A percentile compares a stretch with the other conserved stretches of the same genome.
Evolutionary conservation across 1,140 invertebrate species (phyloP).

Genomic region (Agrilus planipennis): DNA sequence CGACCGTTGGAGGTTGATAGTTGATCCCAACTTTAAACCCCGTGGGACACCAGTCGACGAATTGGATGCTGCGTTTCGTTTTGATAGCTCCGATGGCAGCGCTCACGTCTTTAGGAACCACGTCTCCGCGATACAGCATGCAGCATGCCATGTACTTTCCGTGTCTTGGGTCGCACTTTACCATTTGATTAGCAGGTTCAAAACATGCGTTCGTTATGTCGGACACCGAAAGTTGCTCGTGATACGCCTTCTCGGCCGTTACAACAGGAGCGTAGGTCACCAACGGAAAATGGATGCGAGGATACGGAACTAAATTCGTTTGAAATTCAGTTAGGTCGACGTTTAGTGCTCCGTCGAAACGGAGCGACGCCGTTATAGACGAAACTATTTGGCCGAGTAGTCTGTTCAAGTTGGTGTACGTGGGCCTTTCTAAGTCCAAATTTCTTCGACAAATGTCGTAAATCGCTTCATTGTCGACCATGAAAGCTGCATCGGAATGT

Average conservation of each 20-base stretch:
- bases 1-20: conserved; percentile 54
- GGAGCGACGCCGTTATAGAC: conserved; percentile 48
- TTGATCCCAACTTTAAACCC: conserved; percentile 57
- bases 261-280: conserved; percentile 53
- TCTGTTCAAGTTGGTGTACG: conserved; percentile 71
- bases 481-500: conserved; percentile 68
- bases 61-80: conserved; percentile 47
- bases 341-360: conserved; percentile 64
- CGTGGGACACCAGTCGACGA: conserved; percentile 63
- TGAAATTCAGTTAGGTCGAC: conserved; percentile 61
- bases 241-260: conserved; percentile 42
- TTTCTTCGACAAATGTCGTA: conserved; percentile 67
- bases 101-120: conserved; percentile 63
- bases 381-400: conserved; percentile 58
- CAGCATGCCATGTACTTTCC: conserved; percentile 46
- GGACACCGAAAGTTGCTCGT: conserved; percentile 40
- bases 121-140: conserved; percentile 52
- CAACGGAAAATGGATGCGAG: conserved; percentile 59
- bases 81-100: conserved; percentile 57
- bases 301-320: conserved; percentile 50
- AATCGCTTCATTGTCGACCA: conserved; percentile 79
- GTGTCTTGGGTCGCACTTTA: conserved; percentile 46
- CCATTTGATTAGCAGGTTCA: conserved; percentile 44
- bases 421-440: conserved; percentile 59
- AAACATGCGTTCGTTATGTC: conserved; percentile 44